Conservation (phyloP, 2,888 invertebrate species). For the Halocaridina rubra region DNA sequence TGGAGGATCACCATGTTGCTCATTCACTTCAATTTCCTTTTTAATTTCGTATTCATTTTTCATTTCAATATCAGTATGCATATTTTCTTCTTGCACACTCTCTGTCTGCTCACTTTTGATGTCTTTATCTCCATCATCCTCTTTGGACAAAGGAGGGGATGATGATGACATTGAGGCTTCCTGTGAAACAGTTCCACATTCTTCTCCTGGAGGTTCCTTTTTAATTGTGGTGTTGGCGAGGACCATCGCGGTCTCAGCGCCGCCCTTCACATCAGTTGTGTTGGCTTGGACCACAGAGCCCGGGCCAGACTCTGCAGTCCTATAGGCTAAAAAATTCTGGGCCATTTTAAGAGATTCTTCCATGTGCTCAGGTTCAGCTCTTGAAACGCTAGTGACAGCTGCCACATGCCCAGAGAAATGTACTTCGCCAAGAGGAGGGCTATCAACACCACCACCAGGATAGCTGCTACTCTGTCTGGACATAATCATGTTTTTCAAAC, state of each 20-base stretch:
- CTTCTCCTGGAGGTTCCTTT: background rate
- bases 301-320: constrained; percentile 64
- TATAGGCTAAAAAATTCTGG: constrained; percentile 64
- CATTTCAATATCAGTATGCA: constrained; percentile 11
- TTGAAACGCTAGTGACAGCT: constrained; percentile 57
- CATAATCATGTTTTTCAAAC: constrained; percentile 63
- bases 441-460: constrained; percentile 47
- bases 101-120: constrained; percentile 4
- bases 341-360: constrained; percentile 59
- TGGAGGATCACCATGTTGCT: constrained; percentile 4
- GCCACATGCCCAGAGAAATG: constrained; percentile 61
- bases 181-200: background rate
- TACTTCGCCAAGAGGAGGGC: constrained; percentile 55
- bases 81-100: constrained; percentile 29
- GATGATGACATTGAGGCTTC: background rate
- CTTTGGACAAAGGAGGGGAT: background rate
- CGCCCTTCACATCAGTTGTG: constrained; percentile 57
- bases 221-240: constrained; percentile 35
- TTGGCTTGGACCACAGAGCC: constrained; percentile 63
- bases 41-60: constrained; percentile 26
- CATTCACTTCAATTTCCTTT: constrained; percentile 25
- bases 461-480: constrained; percentile 56
- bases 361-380: constrained; percentile 47
- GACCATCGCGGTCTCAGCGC: constrained; percentile 33
- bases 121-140: background rate